Conservation (phyloP, 2,113 vertebrate species). For the Rhabdomys dilectus region DNA sequence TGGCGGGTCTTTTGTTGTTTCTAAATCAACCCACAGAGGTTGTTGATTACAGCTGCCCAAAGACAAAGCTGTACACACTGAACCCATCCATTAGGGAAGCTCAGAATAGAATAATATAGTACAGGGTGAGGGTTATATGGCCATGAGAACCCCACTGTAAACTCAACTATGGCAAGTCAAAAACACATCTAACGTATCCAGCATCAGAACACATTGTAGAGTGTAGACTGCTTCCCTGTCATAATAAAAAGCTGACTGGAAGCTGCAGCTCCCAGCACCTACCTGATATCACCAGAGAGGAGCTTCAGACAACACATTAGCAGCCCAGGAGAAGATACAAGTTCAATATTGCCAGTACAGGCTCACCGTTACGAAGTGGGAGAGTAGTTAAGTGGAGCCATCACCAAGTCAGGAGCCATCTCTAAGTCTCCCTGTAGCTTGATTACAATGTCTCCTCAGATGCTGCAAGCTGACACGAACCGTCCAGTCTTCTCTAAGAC, state of each 20-base stretch:
- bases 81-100: background rate
- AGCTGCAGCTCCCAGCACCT: background rate
- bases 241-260: background rate
- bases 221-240: too few species aligned
- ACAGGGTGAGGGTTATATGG: background rate
- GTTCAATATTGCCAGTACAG: background rate
- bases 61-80: background rate
- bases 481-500: background rate
- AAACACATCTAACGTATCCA: background rate
- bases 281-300: background rate
- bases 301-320: background rate
- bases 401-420: background rate
- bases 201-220: too few species aligned
- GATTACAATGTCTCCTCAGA: background rate
- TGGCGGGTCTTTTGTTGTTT: background rate
- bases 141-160: background rate
- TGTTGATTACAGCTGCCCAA: background rate
- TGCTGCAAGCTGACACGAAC: background rate
- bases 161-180: background rate
- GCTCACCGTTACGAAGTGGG: background rate
- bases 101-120: background rate
- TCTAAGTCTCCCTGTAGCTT: background rate
- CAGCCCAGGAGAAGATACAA: background rate
- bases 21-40: background rate
- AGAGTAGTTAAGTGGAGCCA: background rate